Conservation (phyloP, 2,797 vertebrate species). For the Nyctalus aviator region DNA sequence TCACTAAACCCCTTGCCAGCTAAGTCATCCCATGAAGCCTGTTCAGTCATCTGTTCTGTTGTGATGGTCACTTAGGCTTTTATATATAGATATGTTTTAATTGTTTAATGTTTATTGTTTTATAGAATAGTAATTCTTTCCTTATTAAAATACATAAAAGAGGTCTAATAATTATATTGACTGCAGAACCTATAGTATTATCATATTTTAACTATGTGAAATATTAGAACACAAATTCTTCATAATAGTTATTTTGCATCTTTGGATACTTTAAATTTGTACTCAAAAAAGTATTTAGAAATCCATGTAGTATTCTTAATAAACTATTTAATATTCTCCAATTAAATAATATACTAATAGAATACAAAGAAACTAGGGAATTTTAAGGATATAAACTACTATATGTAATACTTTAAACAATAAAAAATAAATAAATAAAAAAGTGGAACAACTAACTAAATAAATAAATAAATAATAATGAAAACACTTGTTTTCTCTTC, state of each 20-base stretch:
- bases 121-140: not conserved
- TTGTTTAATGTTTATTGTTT: not conserved
- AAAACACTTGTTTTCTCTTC: not conserved
- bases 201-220: conserved; percentile 10
- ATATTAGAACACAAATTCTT: not conserved
- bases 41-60: too few relatives aligned
- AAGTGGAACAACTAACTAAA: too few relatives aligned
- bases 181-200: not conserved
- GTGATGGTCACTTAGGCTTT: too few relatives aligned
- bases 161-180: not conserved
- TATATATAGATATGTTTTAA: not conserved
- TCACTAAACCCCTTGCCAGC: too few relatives aligned
- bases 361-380: not conserved
- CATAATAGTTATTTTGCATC: not conserved
- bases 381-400: not conserved
- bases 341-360: not conserved
- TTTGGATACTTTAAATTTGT: not conserved
- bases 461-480: not conserved
- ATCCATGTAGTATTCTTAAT: not conserved
- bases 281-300: conserved; percentile 16
- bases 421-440: too few relatives aligned
- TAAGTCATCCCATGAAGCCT: too few relatives aligned
- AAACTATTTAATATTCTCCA: not conserved
- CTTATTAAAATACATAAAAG: not conserved
- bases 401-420: too few relatives aligned